Percentiles rank a stretch among this genome's conserved stretches.
These are phyloP conservation scores for Baronia brevicornis DNA, from an alignment of 2,888 invertebrate species.

Conservation along the genomic window DNA sequence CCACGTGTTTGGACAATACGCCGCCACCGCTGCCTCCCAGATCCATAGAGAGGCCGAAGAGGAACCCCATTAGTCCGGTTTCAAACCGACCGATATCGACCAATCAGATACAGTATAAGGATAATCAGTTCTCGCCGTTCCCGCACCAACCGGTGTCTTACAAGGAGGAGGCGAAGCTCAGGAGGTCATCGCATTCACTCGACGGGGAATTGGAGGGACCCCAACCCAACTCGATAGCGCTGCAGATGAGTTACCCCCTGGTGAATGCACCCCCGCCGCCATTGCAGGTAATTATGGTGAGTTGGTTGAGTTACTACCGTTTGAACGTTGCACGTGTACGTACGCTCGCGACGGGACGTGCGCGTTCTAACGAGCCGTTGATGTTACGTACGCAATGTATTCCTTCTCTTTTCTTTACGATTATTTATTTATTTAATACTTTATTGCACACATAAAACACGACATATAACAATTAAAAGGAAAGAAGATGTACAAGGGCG, in stretches of 20 bases:
- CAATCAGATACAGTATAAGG: no score
- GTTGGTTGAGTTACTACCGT: conserved; percentile 6
- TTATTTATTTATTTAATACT: no score
- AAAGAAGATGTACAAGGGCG: no score
- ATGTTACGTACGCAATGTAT: no score
- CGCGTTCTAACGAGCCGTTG: no score
- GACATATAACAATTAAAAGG: no score
- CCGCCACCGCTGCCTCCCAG: conserved; percentile 56
- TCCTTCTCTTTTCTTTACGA: no score
- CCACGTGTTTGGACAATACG: conserved; percentile 58
- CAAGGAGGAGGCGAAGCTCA: conserved; percentile 28
- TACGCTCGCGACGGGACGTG: no score
- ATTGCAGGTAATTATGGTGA: conserved; percentile 44
- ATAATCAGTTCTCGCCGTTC: conserved; percentile 24
- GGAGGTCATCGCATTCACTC: conserved; percentile 55
- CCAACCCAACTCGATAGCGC: conserved; percentile 76
- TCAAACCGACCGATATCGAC: no score
- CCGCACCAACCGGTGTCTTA: conserved; percentile 34
- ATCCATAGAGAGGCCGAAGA: conserved; percentile 43
- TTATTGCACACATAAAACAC: no score
- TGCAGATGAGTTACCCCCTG: conserved; percentile 79
- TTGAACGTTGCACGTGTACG: no score
- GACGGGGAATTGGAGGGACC: conserved; percentile 60
- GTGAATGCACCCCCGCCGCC: conserved; percentile 74
- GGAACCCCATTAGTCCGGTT: conserved; percentile 37